Evolutionary conservation across 2,113 vertebrate species (phyloP).

Genomic region (Tricholaema leucomelas): DNA sequence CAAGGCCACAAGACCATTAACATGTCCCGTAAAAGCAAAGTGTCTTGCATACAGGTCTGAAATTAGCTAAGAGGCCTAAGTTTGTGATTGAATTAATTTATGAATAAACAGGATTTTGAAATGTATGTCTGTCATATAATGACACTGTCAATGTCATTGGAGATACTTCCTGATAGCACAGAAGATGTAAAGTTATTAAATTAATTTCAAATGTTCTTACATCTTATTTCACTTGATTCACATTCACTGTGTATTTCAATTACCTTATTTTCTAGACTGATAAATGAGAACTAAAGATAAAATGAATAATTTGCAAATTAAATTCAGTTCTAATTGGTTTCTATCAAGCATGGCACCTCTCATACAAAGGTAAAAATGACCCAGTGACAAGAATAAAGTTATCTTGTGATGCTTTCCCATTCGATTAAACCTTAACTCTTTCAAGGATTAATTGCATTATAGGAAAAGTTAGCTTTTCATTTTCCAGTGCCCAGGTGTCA

Average conservation of each 20-base stretch:
- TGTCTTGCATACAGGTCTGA: background rate
- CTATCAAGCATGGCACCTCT: slow-evolving; percentile 37
- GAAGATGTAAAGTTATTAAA: background rate
- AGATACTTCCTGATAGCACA: background rate
- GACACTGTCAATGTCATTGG: background rate
- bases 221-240: slow-evolving; percentile 43
- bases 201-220: background rate
- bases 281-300: slow-evolving; percentile 57
- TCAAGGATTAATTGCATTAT: slow-evolving; percentile 55
- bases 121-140: background rate
- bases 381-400: slow-evolving; percentile 51
- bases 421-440: slow-evolving; percentile 60
- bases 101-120: background rate
- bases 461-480: slow-evolving; percentile 39
- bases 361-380: slow-evolving; percentile 54
- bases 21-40: background rate
- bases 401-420: slow-evolving; percentile 40
- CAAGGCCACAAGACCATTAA: background rate
- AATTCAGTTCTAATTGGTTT: slow-evolving; percentile 63
- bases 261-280: slow-evolving; percentile 56
- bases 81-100: background rate
- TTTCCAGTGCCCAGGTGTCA: slow-evolving; percentile 4
- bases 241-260: slow-evolving; percentile 34
- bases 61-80: background rate
- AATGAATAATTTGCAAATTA: slow-evolving; percentile 66